Evolutionary conservation across 1,140 invertebrate genomes (phyloP).

Genomic region (Hesperophylax magnus): DNA sequence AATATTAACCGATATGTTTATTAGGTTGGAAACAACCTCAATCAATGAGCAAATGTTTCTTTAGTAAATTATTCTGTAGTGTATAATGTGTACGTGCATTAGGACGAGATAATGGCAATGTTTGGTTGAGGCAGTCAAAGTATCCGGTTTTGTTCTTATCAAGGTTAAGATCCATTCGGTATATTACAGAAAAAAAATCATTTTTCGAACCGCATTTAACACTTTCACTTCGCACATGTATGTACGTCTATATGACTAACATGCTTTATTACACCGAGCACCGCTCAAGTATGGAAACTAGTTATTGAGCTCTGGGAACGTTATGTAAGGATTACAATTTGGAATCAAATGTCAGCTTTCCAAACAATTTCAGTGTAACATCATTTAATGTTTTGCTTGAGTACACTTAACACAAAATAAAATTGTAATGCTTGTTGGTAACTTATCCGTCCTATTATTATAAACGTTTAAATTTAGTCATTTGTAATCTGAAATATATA

Average conservation of each 20-base stretch:
- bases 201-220: constrained; percentile 9
- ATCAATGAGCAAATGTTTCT: background rate
- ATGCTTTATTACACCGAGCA: background rate
- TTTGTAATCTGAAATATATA: too few species aligned
- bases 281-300: constrained; percentile 7
- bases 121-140: background rate
- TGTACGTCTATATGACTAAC: background rate
- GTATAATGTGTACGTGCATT: background rate
- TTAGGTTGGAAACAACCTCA: constrained; percentile 18
- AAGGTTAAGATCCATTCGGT: constrained; percentile 35
- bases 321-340: constrained; percentile 30
- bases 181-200: background rate
- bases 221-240: constrained; percentile 19
- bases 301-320: constrained; percentile 13
- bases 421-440: too few species aligned
- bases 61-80: background rate
- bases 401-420: too few species aligned
- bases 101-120: background rate
- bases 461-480: too few species aligned
- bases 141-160: constrained; percentile 6
- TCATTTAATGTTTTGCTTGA: too few species aligned
- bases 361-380: background rate
- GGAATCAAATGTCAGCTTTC: constrained; percentile 36
- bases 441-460: too few species aligned
- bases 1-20: constrained; percentile 18